Base-by-base conservation (phyloP, 1,140 invertebrate species). In the Temnothorax nylanderi region DNA sequence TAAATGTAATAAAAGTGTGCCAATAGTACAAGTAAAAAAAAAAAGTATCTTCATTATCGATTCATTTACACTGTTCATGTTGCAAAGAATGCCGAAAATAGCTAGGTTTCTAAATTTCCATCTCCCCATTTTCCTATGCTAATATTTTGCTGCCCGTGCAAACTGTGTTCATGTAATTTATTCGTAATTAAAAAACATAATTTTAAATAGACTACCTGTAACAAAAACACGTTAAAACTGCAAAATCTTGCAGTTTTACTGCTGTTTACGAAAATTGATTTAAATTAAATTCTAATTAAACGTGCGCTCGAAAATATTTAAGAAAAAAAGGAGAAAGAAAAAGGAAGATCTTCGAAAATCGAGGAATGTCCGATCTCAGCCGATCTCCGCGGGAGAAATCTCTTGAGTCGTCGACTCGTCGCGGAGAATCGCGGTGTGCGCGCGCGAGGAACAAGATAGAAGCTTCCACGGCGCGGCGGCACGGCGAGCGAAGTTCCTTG, bases 401-500 rank as follows among this genome's bases (percentile, higher is more conserved):
- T 65, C 18, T 26, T 26, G 26, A 26, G 26, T 26, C 21, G 34
- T n/a, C n/a, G n/a, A n/a, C n/a, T n/a, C n/a, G n/a, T 56, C 34
- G 13, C 21, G 56, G 18, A n/a, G 76, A 65, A 49, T 16, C 58
- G 32, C 34, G 47, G 47, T 13, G 47, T 11, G 32, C 26, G 56
- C 44, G 47, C 44, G 21, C 2, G 21, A 54, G 10, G 21, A 47
- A 62, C 80, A 13, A 74, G 32, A 77, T 77, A 75, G 82, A 78
- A 85, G 41, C 60, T 32, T 51, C 13, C 44, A 54, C 75, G 56
- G 51, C 32, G 37, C 44, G 18, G 10, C 74, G n/a, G 56, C 86
- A 41, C n/a, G 47, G 37, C 56, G 64, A 56, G 41, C 56, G 4
- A 87, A 58, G 81, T 90, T 90, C 69, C 71, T 86, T 89, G 86